Conservation (phyloP, 2,113 vertebrate genomes). For the Microcebus murinus region DNA sequence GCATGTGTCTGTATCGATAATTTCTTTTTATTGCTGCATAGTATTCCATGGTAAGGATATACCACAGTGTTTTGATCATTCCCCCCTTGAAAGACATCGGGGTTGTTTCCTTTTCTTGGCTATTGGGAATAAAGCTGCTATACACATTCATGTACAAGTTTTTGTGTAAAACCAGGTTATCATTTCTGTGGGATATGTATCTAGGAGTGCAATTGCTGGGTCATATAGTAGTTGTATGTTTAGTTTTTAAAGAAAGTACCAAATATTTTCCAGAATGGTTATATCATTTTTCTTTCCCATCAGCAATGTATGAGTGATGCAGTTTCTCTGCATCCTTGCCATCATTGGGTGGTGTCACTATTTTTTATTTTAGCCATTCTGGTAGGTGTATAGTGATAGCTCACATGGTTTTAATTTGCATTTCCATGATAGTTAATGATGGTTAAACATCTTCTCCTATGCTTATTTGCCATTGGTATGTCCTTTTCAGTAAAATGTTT, state of each 20-base stretch:
- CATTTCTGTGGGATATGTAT: conserved; percentile 14
- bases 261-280: background rate
- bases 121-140: background rate
- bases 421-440: background rate
- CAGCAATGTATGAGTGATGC: background rate
- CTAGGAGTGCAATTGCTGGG: background rate
- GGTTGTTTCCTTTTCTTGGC: background rate
- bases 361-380: background rate
- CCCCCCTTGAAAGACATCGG: background rate
- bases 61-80: background rate
- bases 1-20: background rate
- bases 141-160: background rate
- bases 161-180: background rate
- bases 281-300: background rate
- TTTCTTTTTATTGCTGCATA: background rate
- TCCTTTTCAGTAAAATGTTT: background rate
- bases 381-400: background rate
- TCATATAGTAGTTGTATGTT: background rate
- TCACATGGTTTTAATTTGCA: background rate
- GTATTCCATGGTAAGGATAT: background rate
- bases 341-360: background rate
- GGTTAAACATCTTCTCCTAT: background rate
- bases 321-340: background rate
- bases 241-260: conserved; percentile 32
- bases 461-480: background rate